These are phyloP conservation scores for Engraulis encrasicolus DNA, from an alignment of 2,113 vertebrate species.

Conservation along the genomic window DNA sequence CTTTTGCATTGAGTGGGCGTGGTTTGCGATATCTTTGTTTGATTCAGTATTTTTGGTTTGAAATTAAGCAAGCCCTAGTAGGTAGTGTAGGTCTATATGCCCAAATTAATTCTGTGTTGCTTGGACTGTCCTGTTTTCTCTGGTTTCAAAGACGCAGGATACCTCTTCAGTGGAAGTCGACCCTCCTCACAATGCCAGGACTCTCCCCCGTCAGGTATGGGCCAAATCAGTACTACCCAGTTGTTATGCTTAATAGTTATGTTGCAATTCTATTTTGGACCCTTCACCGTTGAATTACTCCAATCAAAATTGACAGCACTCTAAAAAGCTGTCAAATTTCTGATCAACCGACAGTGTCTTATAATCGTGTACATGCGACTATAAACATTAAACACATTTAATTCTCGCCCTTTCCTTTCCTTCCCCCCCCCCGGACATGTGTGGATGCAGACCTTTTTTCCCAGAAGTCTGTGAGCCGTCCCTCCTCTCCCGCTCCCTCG, in stretches of 20 bases:
- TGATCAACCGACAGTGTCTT: too few relatives aligned
- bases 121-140: conserved; percentile 25
- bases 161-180: conserved; percentile 92
- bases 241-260: background rate
- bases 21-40: too few relatives aligned
- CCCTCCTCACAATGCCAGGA: conserved; percentile 83
- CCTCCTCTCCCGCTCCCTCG: conserved; percentile 84
- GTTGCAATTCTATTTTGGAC: background rate
- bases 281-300: background rate
- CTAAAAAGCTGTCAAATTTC: too few relatives aligned
- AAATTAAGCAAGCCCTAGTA: background rate
- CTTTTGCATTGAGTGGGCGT: too few relatives aligned
- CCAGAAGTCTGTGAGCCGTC: conserved; percentile 77
- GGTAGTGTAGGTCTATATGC: background rate
- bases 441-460: conserved; percentile 86
- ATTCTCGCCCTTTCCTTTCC: background rate
- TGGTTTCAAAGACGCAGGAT: conserved; percentile 86
- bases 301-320: background rate
- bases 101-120: background rate
- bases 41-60: too few relatives aligned
- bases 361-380: too few relatives aligned
- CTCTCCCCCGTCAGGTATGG: conserved; percentile 82
- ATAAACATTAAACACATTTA: background rate
- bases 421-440: background rate
- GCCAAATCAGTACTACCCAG: background rate